Base-by-base conservation (phyloP, 2,888 invertebrate species). In the Yponomeuta plumbellus region DNA sequence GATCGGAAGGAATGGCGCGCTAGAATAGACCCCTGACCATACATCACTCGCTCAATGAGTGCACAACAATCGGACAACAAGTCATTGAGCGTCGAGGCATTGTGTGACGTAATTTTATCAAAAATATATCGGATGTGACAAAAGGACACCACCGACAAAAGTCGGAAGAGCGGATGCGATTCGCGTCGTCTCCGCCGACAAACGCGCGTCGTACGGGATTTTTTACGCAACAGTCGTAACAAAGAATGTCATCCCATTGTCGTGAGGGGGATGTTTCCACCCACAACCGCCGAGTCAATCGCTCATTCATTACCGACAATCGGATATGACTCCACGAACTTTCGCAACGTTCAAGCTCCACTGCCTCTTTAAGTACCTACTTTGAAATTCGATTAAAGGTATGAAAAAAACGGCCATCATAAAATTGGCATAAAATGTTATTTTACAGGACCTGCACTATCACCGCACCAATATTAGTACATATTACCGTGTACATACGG, bases 91-190 rank as follows among this genome's bases (percentile, higher is more conserved):
- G 78, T 74, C 77, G 76, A 73, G 74, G 76, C 75, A 84, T 91
- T 90, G 88, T 90, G 80, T 83, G 80, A 84, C 81, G 87, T 91
- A 89, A 90, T 90, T 87, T 90, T 81, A 91, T 90, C 88, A 91
- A 91, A 88, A 88, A 89, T 85, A 89, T 85, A 88, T 88, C 83
- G 83, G 81, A 84, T 80, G 74, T 76, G 73, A 88, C 87, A 89
- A 90, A 86, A 68, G 83, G 70, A 76, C 72, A n/a, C 72, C 70
- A 71, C 72, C 74, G 87, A 88, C 88, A 88, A 88, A 87, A 86
- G 89, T 89, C 89, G 90, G 89, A 88, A 88, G 85, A 89, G 83
- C 91, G 91, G 90, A 91, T 90, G 85, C 84, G 76, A 90, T 91
- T 90, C 89, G 89, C 84, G 81, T 80, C 90, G 87, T 81, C 79